Conservation (phyloP, 2,888 invertebrate species). For the Zhuqinia jingwanae region DNA sequence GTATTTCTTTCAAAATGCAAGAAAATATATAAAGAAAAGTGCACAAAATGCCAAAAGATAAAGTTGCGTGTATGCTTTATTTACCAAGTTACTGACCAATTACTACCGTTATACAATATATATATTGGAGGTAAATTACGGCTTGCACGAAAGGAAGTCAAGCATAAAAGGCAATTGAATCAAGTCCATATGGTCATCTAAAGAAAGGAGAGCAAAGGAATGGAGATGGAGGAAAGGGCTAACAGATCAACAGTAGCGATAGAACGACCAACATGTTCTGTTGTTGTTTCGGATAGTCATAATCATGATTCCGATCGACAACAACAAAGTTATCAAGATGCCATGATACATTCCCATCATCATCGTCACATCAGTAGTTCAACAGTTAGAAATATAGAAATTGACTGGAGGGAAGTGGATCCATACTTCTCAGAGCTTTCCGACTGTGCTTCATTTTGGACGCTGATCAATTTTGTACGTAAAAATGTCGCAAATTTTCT, state of each 20-base stretch:
- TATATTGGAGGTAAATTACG: no score
- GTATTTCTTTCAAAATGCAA: no score
- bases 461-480: constrained; percentile 67
- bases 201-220: constrained; percentile 26
- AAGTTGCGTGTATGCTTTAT: no score
- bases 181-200: constrained; percentile 45
- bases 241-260: neutral
- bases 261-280: constrained; percentile 42
- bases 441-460: constrained; percentile 70
- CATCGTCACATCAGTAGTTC: constrained; percentile 15
- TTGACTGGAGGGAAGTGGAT: constrained; percentile 70
- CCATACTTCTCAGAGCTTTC: constrained; percentile 72
- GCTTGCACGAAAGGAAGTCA: no score
- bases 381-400: constrained; percentile 63
- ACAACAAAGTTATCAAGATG: constrained; percentile 11
- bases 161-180: constrained; percentile 1
- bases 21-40: no score
- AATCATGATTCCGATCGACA: neutral
- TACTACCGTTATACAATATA: no score
- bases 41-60: no score
- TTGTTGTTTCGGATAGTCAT: constrained; percentile 28
- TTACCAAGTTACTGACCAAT: no score
- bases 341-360: constrained; percentile 4
- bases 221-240: constrained; percentile 33
- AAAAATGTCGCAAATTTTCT: neutral